A percentile compares a stretch with the other conserved stretches of the same genome.
Conservation (phyloP, 2,888 invertebrate genomes). For the Drosophila prolongata region DNA sequence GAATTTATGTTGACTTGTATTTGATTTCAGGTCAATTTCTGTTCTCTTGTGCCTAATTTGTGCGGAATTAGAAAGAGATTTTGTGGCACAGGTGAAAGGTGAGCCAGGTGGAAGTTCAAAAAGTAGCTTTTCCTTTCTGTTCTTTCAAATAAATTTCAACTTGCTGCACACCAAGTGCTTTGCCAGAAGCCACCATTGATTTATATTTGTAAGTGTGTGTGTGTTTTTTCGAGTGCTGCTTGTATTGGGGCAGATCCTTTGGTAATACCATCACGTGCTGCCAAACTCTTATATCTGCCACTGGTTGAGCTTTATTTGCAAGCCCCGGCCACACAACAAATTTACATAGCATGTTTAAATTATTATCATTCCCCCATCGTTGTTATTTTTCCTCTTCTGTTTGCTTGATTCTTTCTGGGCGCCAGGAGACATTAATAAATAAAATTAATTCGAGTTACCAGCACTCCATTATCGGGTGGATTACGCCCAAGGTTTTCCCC, state of each 20-base stretch:
- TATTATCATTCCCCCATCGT: constrained; percentile 8
- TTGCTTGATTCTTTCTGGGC: not conserved
- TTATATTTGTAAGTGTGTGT: constrained; percentile 21
- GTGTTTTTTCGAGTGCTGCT: not conserved
- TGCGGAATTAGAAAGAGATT: constrained; percentile 26
- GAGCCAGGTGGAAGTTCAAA: constrained; percentile 11
- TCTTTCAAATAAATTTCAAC: constrained; percentile 33
- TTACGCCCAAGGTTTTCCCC: constrained; percentile 1
- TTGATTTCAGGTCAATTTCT: constrained; percentile 36
- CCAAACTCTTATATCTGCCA: constrained; percentile 22
- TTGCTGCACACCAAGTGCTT: constrained; percentile 14
- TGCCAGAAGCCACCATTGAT: constrained; percentile 31
- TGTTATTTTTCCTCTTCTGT: not conserved
- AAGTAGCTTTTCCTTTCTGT: constrained; percentile 4
- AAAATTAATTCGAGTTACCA: constrained; percentile 28
- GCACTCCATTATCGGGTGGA: constrained; percentile 32
- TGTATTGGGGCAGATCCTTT: constrained; percentile 1
- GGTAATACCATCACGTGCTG: constrained; percentile 38
- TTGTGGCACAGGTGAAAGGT: constrained; percentile 17
- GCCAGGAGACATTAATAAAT: constrained; percentile 35
- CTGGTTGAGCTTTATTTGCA: constrained; percentile 27
- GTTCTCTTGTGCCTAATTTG: constrained; percentile 40
- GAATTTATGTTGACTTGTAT: constrained; percentile 34
- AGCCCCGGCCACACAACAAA: constrained; percentile 7
- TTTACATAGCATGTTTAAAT: constrained; percentile 40